Percentiles rank a stretch among this genome's conserved stretches.
phyloP scores from a whole-genome alignment of 2,113 vertebrate species.

The Hemichromis elongatus region DNA sequence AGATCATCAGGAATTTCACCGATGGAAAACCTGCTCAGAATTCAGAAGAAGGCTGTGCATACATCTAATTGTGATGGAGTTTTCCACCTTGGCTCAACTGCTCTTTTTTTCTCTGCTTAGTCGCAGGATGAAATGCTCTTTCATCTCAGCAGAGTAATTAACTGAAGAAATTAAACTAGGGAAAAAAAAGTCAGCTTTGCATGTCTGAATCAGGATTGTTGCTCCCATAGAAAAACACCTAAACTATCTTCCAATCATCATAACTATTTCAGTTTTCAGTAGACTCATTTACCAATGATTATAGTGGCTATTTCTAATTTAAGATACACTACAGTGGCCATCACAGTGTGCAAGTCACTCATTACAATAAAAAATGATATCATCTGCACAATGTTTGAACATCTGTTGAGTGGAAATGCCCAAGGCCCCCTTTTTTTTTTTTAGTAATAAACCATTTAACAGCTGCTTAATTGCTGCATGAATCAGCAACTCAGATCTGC shows the following conservation, averaged over 20 bases:
- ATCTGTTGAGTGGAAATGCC: conserved; percentile 45
- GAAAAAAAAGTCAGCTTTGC: not conserved
- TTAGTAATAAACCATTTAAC: conserved; percentile 47
- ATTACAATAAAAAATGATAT: conserved; percentile 37
- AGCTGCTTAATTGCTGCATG: conserved; percentile 42
- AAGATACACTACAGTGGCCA: not conserved
- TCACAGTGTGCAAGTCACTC: not conserved
- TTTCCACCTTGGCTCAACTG: conserved; percentile 22
- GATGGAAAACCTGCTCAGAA: conserved; percentile 69
- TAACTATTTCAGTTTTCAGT: not conserved
- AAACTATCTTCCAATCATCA: not conserved
- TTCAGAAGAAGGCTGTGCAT: conserved; percentile 63
- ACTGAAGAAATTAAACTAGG: conserved; percentile 20
- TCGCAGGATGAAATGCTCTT: conserved; percentile 32
- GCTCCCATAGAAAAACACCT: not conserved
- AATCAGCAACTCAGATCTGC: conserved; percentile 18
- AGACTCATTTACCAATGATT: not conserved
- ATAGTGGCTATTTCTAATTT: not conserved
- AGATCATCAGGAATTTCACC: conserved; percentile 73
- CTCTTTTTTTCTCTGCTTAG: conserved; percentile 20
- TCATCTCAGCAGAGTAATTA: conserved; percentile 47
- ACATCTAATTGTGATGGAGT: conserved; percentile 61
- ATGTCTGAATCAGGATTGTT: not conserved
- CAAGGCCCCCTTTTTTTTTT: conserved; percentile 20
- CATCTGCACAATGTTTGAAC: conserved; percentile 42